Evolutionary conservation across 2,888 invertebrate genomes (phyloP).

Genomic region (Pristionchus maxplancki): DNA sequence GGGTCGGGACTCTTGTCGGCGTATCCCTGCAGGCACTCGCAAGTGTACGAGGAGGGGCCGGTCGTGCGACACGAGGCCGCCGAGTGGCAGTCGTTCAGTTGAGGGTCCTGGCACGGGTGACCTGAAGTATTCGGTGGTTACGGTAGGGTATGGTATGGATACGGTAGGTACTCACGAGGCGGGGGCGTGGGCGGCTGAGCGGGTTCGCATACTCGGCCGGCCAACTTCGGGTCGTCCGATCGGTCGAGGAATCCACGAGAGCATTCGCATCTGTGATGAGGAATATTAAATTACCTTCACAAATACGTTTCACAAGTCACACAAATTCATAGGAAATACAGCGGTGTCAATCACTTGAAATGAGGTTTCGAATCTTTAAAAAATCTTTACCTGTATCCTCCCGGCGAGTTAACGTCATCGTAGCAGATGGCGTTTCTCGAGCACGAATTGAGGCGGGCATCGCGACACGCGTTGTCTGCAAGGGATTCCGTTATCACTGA

Average conservation of each 20-base stretch:
- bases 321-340: neutral
- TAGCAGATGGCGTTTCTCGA: conserved; percentile 77
- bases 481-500: neutral
- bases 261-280: conserved; percentile 76
- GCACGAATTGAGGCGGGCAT: conserved; percentile 76
- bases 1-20: conserved; percentile 72
- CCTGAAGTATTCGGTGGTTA: conserved; percentile 51
- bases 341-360: neutral
- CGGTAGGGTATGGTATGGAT: neutral
- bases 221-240: conserved; percentile 66
- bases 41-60: conserved; percentile 75
- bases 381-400: conserved; percentile 35
- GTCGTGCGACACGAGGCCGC: conserved; percentile 75
- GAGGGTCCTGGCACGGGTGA: conserved; percentile 77
- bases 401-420: conserved; percentile 61
- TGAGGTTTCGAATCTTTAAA: neutral
- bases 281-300: neutral
- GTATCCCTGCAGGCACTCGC: conserved; percentile 76
- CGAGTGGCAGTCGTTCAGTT: conserved; percentile 75
- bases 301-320: neutral
- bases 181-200: conserved; percentile 72
- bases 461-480: conserved; percentile 75
- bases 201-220: conserved; percentile 76
- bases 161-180: conserved; percentile 57
- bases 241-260: conserved; percentile 73